These are phyloP conservation scores for Orcinus orca DNA, from an alignment of 2,113 vertebrate genomes.

Conservation along the genomic window DNA sequence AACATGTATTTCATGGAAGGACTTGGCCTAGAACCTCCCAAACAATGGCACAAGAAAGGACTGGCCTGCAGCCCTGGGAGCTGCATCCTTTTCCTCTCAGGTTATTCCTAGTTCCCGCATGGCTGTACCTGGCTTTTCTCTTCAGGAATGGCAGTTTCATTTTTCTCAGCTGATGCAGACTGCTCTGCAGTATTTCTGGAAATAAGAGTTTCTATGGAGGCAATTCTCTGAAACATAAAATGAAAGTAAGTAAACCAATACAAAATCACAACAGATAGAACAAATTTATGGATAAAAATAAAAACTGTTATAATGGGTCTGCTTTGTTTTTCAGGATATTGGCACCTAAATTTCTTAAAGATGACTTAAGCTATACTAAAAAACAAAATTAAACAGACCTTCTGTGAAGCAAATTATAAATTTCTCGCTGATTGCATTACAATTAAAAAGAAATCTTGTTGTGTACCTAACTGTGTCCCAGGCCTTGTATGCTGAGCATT, in stretches of 20 bases:
- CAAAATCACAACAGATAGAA: not conserved
- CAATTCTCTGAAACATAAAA: not conserved
- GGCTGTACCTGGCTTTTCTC: not conserved
- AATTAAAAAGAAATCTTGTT: not conserved
- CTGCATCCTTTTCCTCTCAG: not conserved
- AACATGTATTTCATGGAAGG: not conserved
- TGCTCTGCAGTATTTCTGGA: not conserved
- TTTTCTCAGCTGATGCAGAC: not conserved
- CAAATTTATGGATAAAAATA: not conserved
- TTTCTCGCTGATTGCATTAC: not conserved
- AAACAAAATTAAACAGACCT: not conserved
- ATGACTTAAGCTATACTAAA: not conserved
- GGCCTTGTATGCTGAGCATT: not conserved
- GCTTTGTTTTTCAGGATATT: not conserved
- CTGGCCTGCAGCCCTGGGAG: rapidly evolving
- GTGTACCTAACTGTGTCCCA: not conserved
- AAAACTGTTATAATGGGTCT: not conserved
- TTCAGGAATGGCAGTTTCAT: not conserved
- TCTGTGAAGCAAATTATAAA: not conserved
- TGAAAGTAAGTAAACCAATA: not conserved
- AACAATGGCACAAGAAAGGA: not conserved
- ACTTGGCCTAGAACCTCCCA: not conserved
- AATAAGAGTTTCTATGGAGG: not conserved
- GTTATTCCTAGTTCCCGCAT: too few relatives aligned
- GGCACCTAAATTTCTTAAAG: not conserved